Conservation (phyloP, 1,140 invertebrate species). For the Scaptomyza pallida region DNA sequence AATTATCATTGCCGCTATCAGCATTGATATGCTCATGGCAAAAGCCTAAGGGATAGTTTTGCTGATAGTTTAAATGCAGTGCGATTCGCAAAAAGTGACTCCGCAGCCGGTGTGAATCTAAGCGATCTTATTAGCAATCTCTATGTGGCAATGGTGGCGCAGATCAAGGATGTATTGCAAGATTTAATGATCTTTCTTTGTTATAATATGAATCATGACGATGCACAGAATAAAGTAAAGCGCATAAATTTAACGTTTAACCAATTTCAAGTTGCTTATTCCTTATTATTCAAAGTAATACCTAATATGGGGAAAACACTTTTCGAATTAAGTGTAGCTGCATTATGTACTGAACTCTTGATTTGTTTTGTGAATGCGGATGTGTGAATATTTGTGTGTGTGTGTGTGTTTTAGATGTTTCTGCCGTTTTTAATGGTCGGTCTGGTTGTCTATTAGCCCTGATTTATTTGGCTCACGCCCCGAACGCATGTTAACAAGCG, state of each 20-base stretch:
- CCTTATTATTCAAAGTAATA: too few species aligned
- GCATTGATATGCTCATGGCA: constrained; percentile 88
- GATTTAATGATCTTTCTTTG: constrained; percentile 96
- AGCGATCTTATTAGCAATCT: constrained; percentile 91
- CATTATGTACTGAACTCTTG: neutral
- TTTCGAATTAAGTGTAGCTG: too few species aligned
- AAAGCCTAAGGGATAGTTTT: constrained; percentile 87
- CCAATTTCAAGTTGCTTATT: too few species aligned
- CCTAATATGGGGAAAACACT: too few species aligned
- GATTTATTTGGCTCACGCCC: constrained; percentile 78
- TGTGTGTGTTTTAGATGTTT: constrained; percentile 9
- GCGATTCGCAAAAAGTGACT: constrained; percentile 88
- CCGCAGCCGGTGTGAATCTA: constrained; percentile 84
- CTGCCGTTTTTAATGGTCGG: constrained; percentile 2
- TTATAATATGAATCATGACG: too few species aligned
- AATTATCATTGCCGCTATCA: constrained; percentile 88
- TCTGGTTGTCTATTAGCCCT: constrained; percentile 46
- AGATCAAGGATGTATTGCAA: constrained; percentile 94
- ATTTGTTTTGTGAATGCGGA: neutral
- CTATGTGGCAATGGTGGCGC: constrained; percentile 92
- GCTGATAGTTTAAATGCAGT: constrained; percentile 89
- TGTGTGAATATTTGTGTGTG: neutral
- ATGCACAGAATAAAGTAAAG: too few species aligned
- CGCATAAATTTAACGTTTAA: too few species aligned
- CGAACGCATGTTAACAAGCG: constrained; percentile 77